Conservation (phyloP, 35 echinoderm and acorn worm genomes). For the Apostichopus parvimensis region DNA sequence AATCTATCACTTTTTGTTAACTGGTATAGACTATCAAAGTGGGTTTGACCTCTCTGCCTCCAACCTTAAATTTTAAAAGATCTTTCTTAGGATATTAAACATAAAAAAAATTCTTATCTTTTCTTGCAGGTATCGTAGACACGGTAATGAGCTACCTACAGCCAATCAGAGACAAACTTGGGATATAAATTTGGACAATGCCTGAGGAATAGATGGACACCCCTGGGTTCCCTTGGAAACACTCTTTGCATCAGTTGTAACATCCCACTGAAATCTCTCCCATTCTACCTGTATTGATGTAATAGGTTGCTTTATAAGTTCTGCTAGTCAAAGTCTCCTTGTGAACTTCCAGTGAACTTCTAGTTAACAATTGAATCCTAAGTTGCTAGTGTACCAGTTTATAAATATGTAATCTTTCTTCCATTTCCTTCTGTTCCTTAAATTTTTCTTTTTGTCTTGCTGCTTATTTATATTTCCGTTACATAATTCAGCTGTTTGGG, state of each 20-base stretch:
- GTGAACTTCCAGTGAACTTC: neutral
- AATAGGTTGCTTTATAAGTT: neutral
- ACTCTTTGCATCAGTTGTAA: slow-evolving; percentile 2
- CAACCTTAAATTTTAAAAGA: too few relatives aligned
- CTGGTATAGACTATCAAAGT: too few relatives aligned
- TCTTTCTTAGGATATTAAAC: too few relatives aligned
- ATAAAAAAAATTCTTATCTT: neutral
- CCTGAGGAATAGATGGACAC: too few relatives aligned
- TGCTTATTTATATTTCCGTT: too few relatives aligned
- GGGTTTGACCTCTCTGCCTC: too few relatives aligned
- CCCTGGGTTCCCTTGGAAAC: neutral
- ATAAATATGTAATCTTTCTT: neutral
- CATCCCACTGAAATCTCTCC: neutral
- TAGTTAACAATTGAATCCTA: neutral
- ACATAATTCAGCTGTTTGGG: too few relatives aligned
- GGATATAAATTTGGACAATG: slow-evolving; percentile 11
- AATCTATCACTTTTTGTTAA: too few relatives aligned
- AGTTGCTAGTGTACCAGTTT: neutral
- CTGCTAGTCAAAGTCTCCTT: neutral
- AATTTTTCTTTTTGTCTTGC: too few relatives aligned
- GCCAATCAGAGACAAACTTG: slow-evolving; percentile 51
- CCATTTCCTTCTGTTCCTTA: neutral
- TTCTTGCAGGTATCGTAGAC: slow-evolving; percentile 25
- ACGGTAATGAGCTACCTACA: slow-evolving; percentile 48
- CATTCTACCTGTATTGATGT: neutral